phyloP scores from a whole-genome alignment of 2,888 invertebrate genomes.

The Ryuthela nishihirai region DNA sequence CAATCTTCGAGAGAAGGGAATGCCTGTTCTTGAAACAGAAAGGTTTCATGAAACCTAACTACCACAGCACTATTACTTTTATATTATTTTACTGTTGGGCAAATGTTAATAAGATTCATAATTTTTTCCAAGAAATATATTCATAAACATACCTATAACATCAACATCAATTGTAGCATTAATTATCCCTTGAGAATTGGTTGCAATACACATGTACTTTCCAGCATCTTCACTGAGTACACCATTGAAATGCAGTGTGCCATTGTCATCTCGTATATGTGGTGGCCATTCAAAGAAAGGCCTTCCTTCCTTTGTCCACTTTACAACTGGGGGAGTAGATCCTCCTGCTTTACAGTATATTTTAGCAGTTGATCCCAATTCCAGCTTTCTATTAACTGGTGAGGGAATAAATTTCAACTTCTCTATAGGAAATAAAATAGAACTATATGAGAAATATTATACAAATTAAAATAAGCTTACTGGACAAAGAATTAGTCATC shows the following conservation, averaged over 20 bases:
- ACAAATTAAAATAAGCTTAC: too few species aligned
- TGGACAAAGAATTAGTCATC: too few species aligned
- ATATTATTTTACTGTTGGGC: too few species aligned
- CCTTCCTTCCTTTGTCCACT: conserved; percentile 61
- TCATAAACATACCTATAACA: conserved; percentile 78
- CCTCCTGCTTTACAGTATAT: conserved; percentile 90
- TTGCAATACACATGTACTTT: conserved; percentile 78
- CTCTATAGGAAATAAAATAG: conserved; percentile 54
- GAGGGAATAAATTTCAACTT: conserved; percentile 79
- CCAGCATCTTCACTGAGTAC: conserved; percentile 67
- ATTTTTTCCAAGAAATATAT: too few species aligned
- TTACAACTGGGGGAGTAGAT: conserved; percentile 63
- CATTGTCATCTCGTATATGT: conserved; percentile 76
- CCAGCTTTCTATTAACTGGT: conserved; percentile 78
- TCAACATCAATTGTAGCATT: conserved; percentile 76
- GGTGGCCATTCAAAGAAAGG: conserved; percentile 61
- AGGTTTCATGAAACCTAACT: too few species aligned
- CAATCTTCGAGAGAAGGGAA: too few species aligned
- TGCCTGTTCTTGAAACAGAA: too few species aligned
- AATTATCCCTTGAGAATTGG: conserved; percentile 72
- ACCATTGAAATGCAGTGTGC: conserved; percentile 74
- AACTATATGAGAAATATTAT: too few species aligned
- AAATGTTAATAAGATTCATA: too few species aligned
- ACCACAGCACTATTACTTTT: too few species aligned
- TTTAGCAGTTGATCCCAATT: conserved; percentile 72